Percentiles rank a stretch among this genome's conserved stretches.
These are phyloP conservation scores for Drosophila littoralis DNA, from an alignment of 1,140 invertebrate genomes.

Conservation along the genomic window DNA sequence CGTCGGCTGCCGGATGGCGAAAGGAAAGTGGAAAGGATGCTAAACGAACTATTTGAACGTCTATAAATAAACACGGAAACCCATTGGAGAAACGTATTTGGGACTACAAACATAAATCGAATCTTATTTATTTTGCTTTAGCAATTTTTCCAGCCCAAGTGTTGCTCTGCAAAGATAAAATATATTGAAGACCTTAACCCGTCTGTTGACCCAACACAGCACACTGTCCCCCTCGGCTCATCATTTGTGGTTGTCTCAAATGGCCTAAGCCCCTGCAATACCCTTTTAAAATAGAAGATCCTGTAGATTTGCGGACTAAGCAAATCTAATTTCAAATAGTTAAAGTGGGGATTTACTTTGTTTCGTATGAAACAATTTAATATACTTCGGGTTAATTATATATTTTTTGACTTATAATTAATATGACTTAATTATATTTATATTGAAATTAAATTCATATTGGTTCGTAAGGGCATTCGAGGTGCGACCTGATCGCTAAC, in stretches of 20 bases:
- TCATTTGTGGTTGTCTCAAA: slow-evolving; percentile 58
- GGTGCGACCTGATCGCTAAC: slow-evolving; percentile 10
- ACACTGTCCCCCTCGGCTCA: slow-evolving; percentile 18
- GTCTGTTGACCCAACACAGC: slow-evolving; percentile 41
- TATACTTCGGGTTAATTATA: no score
- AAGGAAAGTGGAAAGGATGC: slow-evolving; percentile 16
- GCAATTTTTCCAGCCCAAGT: slow-evolving; percentile 72
- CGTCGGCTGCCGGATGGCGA: slow-evolving; percentile 3
- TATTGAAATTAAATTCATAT: not conserved
- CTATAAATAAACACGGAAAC: slow-evolving; percentile 78
- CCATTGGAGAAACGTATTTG: slow-evolving; percentile 52
- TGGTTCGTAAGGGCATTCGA: slow-evolving; percentile 40
- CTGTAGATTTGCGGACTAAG: no score
- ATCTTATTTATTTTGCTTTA: slow-evolving; percentile 81
- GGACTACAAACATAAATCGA: slow-evolving; percentile 71
- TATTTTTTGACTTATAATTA: no score
- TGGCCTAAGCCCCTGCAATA: not conserved
- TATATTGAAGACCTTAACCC: slow-evolving; percentile 73
- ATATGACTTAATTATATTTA: no score
- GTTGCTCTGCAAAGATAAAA: slow-evolving; percentile 75
- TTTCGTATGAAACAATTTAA: not conserved
- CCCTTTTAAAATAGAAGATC: not conserved
- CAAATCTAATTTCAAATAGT: no score
- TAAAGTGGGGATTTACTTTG: no score
- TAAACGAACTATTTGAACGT: slow-evolving; percentile 72